Evolutionary conservation across 2,113 vertebrate genomes (phyloP).

Genomic region (Chaetorhynchus papuensis): DNA sequence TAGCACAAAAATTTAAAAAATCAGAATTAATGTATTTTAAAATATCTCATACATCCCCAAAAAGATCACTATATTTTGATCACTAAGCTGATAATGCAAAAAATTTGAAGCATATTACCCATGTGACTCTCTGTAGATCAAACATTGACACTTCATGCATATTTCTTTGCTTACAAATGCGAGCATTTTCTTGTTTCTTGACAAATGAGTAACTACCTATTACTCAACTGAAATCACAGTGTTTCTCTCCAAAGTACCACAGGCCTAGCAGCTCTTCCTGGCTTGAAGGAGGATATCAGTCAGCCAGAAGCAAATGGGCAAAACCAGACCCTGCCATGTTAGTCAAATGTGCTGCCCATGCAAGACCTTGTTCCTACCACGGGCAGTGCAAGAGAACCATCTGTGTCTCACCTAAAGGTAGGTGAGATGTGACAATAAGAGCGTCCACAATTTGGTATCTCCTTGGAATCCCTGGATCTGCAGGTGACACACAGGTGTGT

Average conservation of each 20-base stretch:
- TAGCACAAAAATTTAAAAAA: background rate
- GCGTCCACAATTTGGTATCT: background rate
- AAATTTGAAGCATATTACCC: background rate
- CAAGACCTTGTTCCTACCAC: background rate
- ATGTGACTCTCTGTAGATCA: background rate
- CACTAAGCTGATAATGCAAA: background rate
- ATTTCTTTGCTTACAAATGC: background rate
- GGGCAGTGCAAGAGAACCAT: background rate
- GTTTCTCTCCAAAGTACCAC: background rate
- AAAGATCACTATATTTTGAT: background rate
- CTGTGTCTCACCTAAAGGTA: accelerated
- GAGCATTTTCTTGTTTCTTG: background rate
- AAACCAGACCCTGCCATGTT: background rate
- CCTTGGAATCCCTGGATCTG: background rate
- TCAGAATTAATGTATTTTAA: background rate
- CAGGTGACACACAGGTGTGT: background rate
- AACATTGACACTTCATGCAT: background rate
- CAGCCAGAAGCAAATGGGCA: background rate
- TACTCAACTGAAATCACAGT: background rate
- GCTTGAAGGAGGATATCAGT: background rate
- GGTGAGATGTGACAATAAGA: background rate
- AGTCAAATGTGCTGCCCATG: background rate
- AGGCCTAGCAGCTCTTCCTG: background rate
- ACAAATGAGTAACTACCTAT: background rate
- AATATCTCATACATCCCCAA: background rate